Base-by-base conservation (phyloP, 2,888 invertebrate genomes). In the Caenorhabditis afra region DNA sequence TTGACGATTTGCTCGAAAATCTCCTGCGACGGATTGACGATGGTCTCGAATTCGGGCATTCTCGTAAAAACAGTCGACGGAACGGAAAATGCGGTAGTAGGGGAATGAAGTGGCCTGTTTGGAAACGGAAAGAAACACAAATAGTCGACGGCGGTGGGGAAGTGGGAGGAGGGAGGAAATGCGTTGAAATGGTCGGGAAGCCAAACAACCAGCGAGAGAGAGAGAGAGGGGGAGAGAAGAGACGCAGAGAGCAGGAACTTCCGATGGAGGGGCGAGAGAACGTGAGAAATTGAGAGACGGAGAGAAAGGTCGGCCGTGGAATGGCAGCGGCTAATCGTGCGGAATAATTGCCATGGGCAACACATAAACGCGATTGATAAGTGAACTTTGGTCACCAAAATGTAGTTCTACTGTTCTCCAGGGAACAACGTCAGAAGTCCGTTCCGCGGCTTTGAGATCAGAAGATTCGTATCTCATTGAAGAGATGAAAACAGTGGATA, bases 1-100 rank as follows among this genome's bases (percentile, higher is more conserved):
- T 57, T 18, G 11, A 79, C 79, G 58, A 79, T 73, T 45, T 79
- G 67, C 41, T 79, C 73, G 29, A 73, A 79, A 45, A 79, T 58
- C 20, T 55, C 64, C 16, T 79, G 79, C 4, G 79, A 52, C n/a
- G 79, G 79, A 37, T 79, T 79, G 47, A 73, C 55, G 18, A 79
- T 10, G 5, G 68, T 73, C 20, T 79, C 79, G 29, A 68, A 68
- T 39, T 73, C 64, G n/a, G 57, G 50, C 73, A 73, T 71, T 62
- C 53, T 18, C 10, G 23, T 2, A 16, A 4, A 23, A 41, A 44
- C 18, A 29, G 39, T 41, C 41, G 47, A 39, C 49, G 22, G 20
- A 57, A 23, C 3, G 47, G 16, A 55, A 5, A 55, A 44, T 16
- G 35, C 35, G 45, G 20, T 22, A 45, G 59, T 16, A 23, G 29